Percentiles rank a stretch among this genome's conserved stretches.
These are phyloP conservation scores for Parnassius orleans DNA, from an alignment of 2,888 invertebrate species.

Conservation along the genomic window DNA sequence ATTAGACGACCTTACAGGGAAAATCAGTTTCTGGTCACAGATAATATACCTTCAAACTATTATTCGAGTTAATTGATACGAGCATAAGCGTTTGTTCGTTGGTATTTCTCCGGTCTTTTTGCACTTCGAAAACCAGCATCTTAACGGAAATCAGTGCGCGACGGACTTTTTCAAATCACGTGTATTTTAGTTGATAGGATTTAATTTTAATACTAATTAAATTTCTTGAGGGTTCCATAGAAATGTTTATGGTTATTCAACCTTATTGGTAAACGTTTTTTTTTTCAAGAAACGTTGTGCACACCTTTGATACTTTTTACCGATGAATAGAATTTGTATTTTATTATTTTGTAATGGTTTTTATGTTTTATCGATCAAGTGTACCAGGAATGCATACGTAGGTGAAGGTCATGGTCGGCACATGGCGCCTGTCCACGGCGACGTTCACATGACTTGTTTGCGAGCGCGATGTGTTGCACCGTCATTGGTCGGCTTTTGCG, in stretches of 20 bases:
- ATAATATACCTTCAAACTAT: no score
- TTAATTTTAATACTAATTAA: no score
- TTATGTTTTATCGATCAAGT: neutral
- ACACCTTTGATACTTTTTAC: no score
- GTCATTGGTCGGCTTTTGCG: conserved; percentile 52
- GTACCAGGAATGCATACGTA: conserved; percentile 26
- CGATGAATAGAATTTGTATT: no score
- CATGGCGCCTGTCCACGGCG: conserved; percentile 52
- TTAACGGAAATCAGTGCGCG: conserved; percentile 3
- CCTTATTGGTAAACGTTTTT: no score
- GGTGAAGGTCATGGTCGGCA: conserved; percentile 67
- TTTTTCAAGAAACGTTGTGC: no score
- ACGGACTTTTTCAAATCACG: neutral
- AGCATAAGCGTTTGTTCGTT: neutral
- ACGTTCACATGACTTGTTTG: conserved; percentile 64
- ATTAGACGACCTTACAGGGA: conserved; percentile 19
- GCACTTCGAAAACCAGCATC: neutral
- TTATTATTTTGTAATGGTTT: no score
- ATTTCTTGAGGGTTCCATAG: no score
- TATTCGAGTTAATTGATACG: neutral
- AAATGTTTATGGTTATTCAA: no score
- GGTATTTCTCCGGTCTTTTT: no score
- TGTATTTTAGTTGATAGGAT: neutral
- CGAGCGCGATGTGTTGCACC: conserved; percentile 49
- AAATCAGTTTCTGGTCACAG: neutral